A percentile compares a stretch with the other conserved stretches of the same genome.
phyloP scores from a whole-genome alignment of 37 sponge, comb jelly and placozoan genomes.

The Chondrosia reniformis region DNA sequence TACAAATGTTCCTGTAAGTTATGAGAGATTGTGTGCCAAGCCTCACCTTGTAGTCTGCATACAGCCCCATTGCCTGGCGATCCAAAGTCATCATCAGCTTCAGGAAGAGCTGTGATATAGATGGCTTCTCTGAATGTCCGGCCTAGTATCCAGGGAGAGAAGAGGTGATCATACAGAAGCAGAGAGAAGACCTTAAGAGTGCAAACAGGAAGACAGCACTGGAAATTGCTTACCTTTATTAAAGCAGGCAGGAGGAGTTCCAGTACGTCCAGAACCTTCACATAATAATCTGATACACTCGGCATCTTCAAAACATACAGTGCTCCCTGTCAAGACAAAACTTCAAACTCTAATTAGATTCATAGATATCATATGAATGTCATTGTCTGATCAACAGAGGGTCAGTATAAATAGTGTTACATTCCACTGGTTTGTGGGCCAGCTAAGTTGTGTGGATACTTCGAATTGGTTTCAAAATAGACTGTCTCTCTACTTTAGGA shows the following conservation, averaged over 20 bases:
- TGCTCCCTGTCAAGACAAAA: constrained; percentile 45
- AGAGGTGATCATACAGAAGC: constrained; percentile 42
- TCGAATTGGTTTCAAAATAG: not conserved
- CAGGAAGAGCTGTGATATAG: too few species aligned
- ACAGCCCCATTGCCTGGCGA: not conserved
- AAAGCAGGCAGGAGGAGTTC: constrained; percentile 31
- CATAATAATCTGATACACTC: not conserved
- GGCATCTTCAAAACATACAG: constrained; percentile 55
- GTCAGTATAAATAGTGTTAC: too few species aligned
- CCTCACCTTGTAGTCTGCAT: not conserved
- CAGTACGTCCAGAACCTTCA: constrained; percentile 35
- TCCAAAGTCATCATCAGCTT: too few species aligned
- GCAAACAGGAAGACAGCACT: not conserved
- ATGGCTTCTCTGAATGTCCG: constrained; percentile 13
- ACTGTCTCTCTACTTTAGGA: not conserved
- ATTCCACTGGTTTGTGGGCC: not conserved
- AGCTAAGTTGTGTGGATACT: not conserved
- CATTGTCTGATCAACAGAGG: too few species aligned
- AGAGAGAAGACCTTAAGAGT: not conserved
- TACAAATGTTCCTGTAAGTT: too few species aligned
- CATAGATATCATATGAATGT: too few species aligned
- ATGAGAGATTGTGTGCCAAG: too few species aligned
- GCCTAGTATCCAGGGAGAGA: not conserved
- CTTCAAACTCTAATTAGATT: too few species aligned
- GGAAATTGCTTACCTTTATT: constrained; percentile 50